These are phyloP conservation scores for Craseonycteris thonglongyai DNA, from an alignment of 2,113 vertebrate species.

Conservation along the genomic window DNA sequence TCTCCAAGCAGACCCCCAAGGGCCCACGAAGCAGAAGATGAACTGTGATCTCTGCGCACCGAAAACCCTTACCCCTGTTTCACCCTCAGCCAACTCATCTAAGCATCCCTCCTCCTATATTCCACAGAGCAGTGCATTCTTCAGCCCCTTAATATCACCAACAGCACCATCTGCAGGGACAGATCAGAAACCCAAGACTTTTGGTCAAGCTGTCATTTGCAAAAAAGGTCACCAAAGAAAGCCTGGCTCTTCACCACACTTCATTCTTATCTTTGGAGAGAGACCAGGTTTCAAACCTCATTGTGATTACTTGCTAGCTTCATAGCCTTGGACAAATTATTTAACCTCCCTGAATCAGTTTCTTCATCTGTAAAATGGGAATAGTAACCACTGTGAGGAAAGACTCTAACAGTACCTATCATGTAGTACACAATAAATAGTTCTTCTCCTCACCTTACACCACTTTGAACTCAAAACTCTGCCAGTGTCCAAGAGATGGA, in stretches of 20 bases:
- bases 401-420: neutral
- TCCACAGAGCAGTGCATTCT: neutral
- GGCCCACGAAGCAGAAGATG: neutral
- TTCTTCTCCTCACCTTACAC: neutral
- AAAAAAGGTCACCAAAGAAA: conserved; percentile 54
- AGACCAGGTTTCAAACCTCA: conserved; percentile 29
- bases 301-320: neutral
- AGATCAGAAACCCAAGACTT: neutral
- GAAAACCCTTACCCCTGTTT: neutral
- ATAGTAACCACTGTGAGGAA: neutral
- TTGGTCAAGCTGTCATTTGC: conserved; percentile 16
- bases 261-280: neutral
- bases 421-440: neutral
- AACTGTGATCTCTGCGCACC: neutral
- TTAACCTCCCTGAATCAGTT: neutral
- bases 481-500: neutral
- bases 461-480: neutral
- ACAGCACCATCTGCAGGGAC: neutral
- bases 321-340: neutral
- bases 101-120: neutral
- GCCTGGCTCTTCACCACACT: conserved; percentile 20
- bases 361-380: conserved; percentile 16
- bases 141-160: neutral
- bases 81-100: neutral
- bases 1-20: neutral